Conservation (phyloP, 2,113 vertebrate species). For the Psilopogon haemacephalus region DNA sequence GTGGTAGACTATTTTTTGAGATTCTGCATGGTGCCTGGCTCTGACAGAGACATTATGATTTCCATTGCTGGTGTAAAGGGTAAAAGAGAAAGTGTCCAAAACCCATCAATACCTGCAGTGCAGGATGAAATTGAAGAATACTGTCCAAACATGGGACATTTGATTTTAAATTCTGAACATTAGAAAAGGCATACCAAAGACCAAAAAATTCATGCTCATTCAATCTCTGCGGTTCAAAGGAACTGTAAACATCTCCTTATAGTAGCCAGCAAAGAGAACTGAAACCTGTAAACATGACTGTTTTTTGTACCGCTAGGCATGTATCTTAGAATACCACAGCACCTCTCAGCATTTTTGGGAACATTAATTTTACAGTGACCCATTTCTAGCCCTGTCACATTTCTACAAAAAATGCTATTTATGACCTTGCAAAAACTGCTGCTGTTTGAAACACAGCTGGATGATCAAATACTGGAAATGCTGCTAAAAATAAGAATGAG, state of each 20-base stretch:
- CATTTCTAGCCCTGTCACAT: neutral
- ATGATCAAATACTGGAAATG: neutral
- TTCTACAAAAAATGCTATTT: constrained; percentile 15
- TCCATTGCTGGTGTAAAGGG: neutral
- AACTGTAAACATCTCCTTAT: neutral
- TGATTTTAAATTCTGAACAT: neutral
- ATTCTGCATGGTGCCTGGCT: neutral
- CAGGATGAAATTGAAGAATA: neutral
- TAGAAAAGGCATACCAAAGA: neutral
- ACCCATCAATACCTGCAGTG: neutral
- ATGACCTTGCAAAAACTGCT: neutral
- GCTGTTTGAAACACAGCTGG: neutral
- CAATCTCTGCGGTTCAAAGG: neutral
- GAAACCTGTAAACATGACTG: neutral
- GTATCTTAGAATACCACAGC: neutral
- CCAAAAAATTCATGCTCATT: neutral
- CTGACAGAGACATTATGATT: neutral
- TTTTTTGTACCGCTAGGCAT: neutral
- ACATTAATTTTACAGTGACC: constrained; percentile 31
- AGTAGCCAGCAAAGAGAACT: constrained; percentile 3
- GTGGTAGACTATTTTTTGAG: neutral
- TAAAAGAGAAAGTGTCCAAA: neutral
- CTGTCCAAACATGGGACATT: neutral
- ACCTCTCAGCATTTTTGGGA: constrained; percentile 22
- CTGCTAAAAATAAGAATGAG: neutral